Percentiles rank a stretch among this genome's conserved stretches.
phyloP scores from a whole-genome alignment of 2,797 vertebrate genomes.

The Characodon lateralis region DNA sequence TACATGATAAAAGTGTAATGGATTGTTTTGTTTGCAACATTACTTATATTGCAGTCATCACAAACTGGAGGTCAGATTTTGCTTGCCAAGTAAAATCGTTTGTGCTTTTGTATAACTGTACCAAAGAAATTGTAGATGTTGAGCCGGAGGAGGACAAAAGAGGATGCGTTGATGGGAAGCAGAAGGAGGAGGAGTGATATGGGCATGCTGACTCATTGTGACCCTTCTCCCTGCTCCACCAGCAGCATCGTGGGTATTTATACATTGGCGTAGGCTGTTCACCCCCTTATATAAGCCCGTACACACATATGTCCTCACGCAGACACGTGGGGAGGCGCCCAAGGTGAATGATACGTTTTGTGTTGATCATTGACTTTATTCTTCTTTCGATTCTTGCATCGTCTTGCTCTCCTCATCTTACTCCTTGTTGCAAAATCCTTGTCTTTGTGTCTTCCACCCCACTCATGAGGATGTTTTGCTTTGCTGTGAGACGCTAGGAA shows the following conservation, averaged over 20 bases:
- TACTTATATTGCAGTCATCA: slow-evolving; percentile 28
- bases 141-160: slow-evolving; percentile 53
- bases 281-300: slow-evolving; percentile 77
- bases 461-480: slow-evolving; percentile 40
- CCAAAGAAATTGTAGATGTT: slow-evolving; percentile 29
- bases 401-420: slow-evolving; percentile 24
- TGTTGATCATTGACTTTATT: slow-evolving; percentile 66
- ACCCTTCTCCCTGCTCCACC: slow-evolving; percentile 73
- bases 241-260: slow-evolving; percentile 76
- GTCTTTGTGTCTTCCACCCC: slow-evolving; percentile 55
- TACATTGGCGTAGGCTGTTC: slow-evolving; percentile 76
- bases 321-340: slow-evolving; percentile 44
- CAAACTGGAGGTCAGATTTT: slow-evolving; percentile 39
- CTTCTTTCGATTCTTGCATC: slow-evolving; percentile 29
- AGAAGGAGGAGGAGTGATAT: slow-evolving; percentile 72
- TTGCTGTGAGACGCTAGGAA: slow-evolving; percentile 58
- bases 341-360: slow-evolving; percentile 60
- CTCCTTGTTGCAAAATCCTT: slow-evolving; percentile 31
- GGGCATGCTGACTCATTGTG: slow-evolving; percentile 78
- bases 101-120: slow-evolving; percentile 39
- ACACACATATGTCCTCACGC: slow-evolving; percentile 40
- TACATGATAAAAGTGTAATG: slow-evolving; percentile 25
- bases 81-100: slow-evolving; percentile 57
- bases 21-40: slow-evolving; percentile 46
- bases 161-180: slow-evolving; percentile 58